Percentiles rank a stretch among this genome's conserved stretches.
These are phyloP conservation scores for Pantelozetes paolii DNA, from an alignment of 2,888 invertebrate genomes.

Conservation along the genomic window DNA sequence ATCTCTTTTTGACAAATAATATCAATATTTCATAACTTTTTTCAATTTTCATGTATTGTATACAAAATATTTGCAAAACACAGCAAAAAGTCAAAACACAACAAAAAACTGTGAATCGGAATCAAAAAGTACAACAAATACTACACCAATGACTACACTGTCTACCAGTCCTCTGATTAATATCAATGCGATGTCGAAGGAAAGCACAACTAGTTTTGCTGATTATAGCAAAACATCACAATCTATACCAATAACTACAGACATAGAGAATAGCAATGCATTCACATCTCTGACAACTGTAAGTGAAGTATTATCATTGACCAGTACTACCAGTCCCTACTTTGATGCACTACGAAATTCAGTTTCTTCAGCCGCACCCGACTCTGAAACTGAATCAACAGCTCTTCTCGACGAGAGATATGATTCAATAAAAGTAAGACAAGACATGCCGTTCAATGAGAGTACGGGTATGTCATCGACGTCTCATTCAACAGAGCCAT, in stretches of 20 bases:
- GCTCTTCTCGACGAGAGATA: background rate
- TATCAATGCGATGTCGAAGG: conserved; percentile 11
- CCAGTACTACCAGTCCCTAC: conserved; percentile 14
- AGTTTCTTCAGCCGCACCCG: background rate
- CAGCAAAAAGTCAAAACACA: conserved; percentile 18
- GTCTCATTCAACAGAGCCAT: background rate
- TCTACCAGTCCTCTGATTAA: conserved; percentile 20
- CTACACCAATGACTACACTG: conserved; percentile 1
- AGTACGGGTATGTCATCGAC: background rate
- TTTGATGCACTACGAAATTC: background rate
- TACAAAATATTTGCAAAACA: too few relatives aligned
- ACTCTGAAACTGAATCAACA: background rate
- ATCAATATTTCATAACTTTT: conserved; percentile 23
- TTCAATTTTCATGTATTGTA: too few relatives aligned
- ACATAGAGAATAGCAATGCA: background rate
- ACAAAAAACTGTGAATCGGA: background rate
- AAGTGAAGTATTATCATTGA: background rate
- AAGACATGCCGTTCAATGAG: too few relatives aligned
- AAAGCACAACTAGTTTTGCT: background rate
- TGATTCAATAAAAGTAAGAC: background rate
- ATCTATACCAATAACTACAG: background rate
- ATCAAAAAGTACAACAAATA: conserved; percentile 11
- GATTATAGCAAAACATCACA: conserved; percentile 16
- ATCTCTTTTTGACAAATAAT: conserved; percentile 2
- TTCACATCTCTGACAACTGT: background rate